Percentiles rank a stretch among this genome's conserved stretches.
Conservation (phyloP, 1,140 invertebrate species). For the Brachionus koreanus region DNA sequence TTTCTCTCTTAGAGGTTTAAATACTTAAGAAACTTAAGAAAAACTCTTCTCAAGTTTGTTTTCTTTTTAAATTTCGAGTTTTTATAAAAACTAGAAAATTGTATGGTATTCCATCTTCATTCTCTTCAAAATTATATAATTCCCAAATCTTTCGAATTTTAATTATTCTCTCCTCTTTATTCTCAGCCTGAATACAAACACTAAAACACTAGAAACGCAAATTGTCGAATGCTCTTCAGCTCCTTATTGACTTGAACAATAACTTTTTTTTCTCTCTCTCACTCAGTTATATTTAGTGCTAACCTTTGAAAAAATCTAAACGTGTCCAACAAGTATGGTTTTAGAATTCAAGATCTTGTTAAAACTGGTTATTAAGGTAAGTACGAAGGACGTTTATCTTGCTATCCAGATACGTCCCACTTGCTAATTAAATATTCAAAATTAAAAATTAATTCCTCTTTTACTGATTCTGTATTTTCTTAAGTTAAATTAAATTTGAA, state of each 20-base stretch:
- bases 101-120: conserved; percentile 6
- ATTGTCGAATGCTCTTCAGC: conserved; percentile 18
- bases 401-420: neutral
- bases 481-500: neutral
- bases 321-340: neutral
- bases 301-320: neutral
- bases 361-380: neutral
- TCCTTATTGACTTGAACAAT: conserved; percentile 15
- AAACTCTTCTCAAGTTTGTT: conserved; percentile 24
- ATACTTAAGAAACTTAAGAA: conserved; percentile 20
- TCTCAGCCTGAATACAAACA: conserved; percentile 27
- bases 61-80: conserved; percentile 34
- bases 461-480: neutral
- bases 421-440: neutral
- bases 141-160: conserved; percentile 15
- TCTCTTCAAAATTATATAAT: conserved; percentile 21
- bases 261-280: neutral
- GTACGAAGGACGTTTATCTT: neutral
- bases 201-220: conserved; percentile 2
- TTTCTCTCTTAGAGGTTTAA: conserved; percentile 22
- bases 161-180: conserved; percentile 8
- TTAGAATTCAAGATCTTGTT: neutral
- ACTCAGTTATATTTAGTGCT: neutral
- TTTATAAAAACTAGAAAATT: conserved; percentile 13
- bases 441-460: neutral